Conservation (phyloP, 2,113 vertebrate genomes). For the Oxygymnocypris stewartii region DNA sequence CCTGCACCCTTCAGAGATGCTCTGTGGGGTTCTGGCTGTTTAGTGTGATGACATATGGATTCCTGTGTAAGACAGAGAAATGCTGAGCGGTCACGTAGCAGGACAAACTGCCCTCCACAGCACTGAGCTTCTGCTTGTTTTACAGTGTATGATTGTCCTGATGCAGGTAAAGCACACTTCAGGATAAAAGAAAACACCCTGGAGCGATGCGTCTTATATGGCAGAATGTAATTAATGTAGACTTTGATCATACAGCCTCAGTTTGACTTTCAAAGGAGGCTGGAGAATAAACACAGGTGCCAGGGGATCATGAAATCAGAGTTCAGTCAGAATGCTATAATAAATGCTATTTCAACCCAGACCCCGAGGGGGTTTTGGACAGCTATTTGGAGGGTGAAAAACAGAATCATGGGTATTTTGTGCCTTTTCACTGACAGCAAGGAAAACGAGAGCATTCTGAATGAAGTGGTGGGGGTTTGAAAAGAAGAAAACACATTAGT, state of each 20-base stretch:
- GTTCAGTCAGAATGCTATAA: conserved; percentile 24
- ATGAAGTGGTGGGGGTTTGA: neutral
- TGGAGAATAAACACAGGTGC: conserved; percentile 23
- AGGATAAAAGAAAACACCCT: conserved; percentile 17
- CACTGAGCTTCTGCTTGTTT: neutral
- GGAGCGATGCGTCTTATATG: neutral
- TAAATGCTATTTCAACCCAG: conserved; percentile 20
- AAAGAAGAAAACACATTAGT: neutral
- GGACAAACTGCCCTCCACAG: conserved; percentile 11
- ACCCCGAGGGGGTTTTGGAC: neutral
- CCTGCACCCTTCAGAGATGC: conserved; percentile 2
- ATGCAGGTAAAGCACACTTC: conserved; percentile 4
- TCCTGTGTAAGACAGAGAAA: conserved; percentile 38
- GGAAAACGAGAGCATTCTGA: neutral
- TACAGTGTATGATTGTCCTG: neutral
- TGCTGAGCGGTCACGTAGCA: neutral
- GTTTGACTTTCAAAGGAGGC: conserved; percentile 47
- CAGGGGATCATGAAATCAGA: neutral
- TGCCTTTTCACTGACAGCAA: neutral
- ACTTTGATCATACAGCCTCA: conserved; percentile 45
- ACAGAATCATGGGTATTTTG: conserved; percentile 10
- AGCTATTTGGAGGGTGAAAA: conserved; percentile 2
- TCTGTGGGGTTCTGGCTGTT: conserved; percentile 33
- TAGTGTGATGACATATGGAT: conserved; percentile 26
- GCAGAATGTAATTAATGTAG: conserved; percentile 18